Evolutionary conservation across 35 echinoderm and acorn worm genomes (phyloP).

Genomic region (Diadema setosum): DNA sequence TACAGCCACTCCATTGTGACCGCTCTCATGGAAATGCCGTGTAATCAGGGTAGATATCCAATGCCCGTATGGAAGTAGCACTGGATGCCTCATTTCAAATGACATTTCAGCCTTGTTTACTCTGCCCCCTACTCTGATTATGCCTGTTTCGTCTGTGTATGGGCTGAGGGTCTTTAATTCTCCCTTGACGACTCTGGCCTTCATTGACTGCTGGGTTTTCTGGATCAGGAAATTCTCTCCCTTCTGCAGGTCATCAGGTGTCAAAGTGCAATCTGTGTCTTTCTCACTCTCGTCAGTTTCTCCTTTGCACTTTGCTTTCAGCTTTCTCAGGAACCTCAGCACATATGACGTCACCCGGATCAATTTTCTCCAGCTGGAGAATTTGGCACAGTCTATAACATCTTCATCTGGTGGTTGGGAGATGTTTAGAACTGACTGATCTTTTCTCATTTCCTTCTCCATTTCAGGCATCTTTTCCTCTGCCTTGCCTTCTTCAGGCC

Average conservation of each 20-base stretch:
- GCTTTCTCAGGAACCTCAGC: conserved; percentile 39
- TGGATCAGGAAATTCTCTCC: conserved; percentile 37
- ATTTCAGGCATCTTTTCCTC: not conserved
- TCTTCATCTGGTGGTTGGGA: not conserved
- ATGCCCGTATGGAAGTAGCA: conserved; percentile 26
- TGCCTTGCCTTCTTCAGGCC: conserved; percentile 26
- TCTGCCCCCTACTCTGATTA: conserved; percentile 62
- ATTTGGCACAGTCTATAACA: conserved; percentile 35
- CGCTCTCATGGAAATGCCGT: conserved; percentile 24
- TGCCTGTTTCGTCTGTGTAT: not conserved
- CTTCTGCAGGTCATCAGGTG: too few species aligned
- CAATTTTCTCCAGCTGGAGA: conserved; percentile 40
- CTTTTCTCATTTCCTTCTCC: conserved; percentile 43
- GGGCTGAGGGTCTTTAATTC: conserved; percentile 58
- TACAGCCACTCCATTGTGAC: conserved; percentile 28
- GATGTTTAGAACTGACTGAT: conserved; percentile 12
- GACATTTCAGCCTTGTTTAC: conserved; percentile 24
- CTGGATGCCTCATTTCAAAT: conserved; percentile 46
- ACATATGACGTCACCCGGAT: conserved; percentile 76
- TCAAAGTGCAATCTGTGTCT: too few species aligned
- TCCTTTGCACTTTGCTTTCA: conserved; percentile 34
- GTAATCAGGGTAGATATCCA: conserved; percentile 45
- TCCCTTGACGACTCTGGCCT: conserved; percentile 1
- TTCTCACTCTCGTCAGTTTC: too few species aligned
- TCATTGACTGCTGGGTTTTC: conserved; percentile 49